Evolutionary conservation across 2,888 invertebrate species (phyloP), one percentile per base, ranked within the genome.

Genomic region (Ectemnius lituratus): DNA sequence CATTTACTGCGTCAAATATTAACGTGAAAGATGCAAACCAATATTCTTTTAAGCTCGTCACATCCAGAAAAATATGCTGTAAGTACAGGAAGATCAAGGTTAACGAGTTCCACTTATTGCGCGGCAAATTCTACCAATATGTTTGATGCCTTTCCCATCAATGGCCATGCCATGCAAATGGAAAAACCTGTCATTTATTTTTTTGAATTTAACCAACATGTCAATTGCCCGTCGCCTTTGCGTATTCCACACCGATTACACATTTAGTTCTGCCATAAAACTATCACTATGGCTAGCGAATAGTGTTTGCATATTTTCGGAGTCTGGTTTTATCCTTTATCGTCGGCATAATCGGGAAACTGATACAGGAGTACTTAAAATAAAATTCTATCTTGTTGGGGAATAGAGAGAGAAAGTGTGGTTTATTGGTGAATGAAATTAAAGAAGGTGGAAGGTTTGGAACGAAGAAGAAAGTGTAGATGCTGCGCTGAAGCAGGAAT

Each of bases 21-120:
- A 6, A 8, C 8, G 37, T 37, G 4, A 37, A 68, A 62, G 60
- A 69, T 75, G 66, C 73, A 62, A 80, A 75, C 82, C 67, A 75
- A 80, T 73, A 77, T 82, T 70, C 73, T 37, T 69, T 62, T 77
- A 77, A 81, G 75, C 82, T 4, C 69, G 69, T 64, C 63, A 71
- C 70, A 72, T 75, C 75, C 72, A 66, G 71, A 62, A 59, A 61
- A 8, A 37, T 72, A 65, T 71, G 68, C 80, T 78, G 80, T 80
- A 75, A 82, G 71, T 78, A 82, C 82, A 78, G 81, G 69, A 78
- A 56, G 69, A 64, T 2, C 2, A 8, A 37, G 67, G 82, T 62
- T 82, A 80, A 82, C 81, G 78, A 82, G 75, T 82, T 80, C 75
- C 73, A 80, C 11, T 8, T 5, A 6, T 37, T 11, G 37, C 37